Percentiles rank a stretch among this genome's conserved stretches.
Conservation (phyloP, 2,797 vertebrate genomes). For the Aeoliscus strigatus region DNA sequence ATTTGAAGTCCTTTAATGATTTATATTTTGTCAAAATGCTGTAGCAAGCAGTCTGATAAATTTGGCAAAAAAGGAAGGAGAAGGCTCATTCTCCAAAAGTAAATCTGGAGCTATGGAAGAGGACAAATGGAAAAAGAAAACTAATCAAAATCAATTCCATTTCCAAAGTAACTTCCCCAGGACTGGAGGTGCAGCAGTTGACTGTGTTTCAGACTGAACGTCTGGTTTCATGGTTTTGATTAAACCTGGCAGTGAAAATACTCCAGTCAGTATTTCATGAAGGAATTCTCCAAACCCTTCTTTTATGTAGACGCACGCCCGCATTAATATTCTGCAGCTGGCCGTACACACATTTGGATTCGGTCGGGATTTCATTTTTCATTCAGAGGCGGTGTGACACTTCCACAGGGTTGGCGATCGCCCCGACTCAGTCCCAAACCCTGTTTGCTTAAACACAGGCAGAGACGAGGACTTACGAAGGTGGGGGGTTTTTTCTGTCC, state of each 20-base stretch:
- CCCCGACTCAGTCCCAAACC: conserved; percentile 39
- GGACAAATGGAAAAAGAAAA: too few species aligned
- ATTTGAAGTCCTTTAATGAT: too few species aligned
- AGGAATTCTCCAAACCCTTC: conserved; percentile 37
- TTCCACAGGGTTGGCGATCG: conserved; percentile 49
- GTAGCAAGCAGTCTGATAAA: too few species aligned
- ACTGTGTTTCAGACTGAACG: too few species aligned
- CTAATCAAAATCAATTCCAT: too few species aligned
- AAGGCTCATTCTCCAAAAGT: too few species aligned
- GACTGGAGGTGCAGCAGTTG: too few species aligned
- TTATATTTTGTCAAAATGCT: too few species aligned
- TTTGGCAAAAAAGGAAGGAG: too few species aligned
- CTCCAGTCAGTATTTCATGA: conserved; percentile 23
- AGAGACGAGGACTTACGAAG: conserved; percentile 10
- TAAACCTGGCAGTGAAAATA: conserved; percentile 5
- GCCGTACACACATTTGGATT: conserved; percentile 52
- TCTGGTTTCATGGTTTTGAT: too few species aligned
- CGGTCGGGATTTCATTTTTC: conserved; percentile 55
- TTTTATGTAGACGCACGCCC: conserved; percentile 31
- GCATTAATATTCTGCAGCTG: conserved; percentile 50
- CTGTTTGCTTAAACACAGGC: conserved; percentile 36
- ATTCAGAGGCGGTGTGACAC: conserved; percentile 59
- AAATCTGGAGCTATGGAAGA: too few species aligned
- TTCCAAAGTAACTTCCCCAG: too few species aligned
- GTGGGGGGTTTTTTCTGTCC: conserved; percentile 19